These are phyloP conservation scores for Drosophila nasuta DNA, from an alignment of 1,140 invertebrate species.

Conservation along the genomic window DNA sequence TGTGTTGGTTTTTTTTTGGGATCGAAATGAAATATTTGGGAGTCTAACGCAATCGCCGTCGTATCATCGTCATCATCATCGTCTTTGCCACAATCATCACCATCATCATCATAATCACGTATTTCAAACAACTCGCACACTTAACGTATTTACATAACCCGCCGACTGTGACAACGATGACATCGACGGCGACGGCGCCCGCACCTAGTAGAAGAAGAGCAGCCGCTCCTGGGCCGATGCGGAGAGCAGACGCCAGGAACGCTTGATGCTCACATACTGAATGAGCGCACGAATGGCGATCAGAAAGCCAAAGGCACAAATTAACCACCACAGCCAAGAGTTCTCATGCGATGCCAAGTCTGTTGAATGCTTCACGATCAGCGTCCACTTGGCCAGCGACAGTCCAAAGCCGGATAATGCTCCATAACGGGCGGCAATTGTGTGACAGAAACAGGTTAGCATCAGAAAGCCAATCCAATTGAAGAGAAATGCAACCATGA, in stretches of 20 bases:
- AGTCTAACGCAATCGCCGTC: conserved; percentile 12
- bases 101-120: neutral
- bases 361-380: conserved; percentile 96
- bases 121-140: conserved; percentile 30
- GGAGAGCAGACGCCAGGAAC: conserved; percentile 94
- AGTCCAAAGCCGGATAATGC: conserved; percentile 96
- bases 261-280: conserved; percentile 95
- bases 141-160: conserved; percentile 71
- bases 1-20: conserved; percentile 35
- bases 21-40: conserved; percentile 27
- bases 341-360: conserved; percentile 93
- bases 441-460: conserved; percentile 96
- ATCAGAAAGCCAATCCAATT: conserved; percentile 98
- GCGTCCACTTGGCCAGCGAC: conserved; percentile 96
- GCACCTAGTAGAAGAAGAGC: conserved; percentile 92
- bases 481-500: conserved; percentile 95
- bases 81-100: neutral
- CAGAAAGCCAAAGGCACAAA: conserved; percentile 94
- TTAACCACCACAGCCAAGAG: conserved; percentile 95
- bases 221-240: conserved; percentile 93
- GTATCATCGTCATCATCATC: conserved; percentile 7
- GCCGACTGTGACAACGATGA: conserved; percentile 19
- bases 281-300: conserved; percentile 95
- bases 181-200: conserved; percentile 43
- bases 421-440: conserved; percentile 96